A percentile compares a stretch with the other conserved stretches of the same genome.
Conservation (phyloP, 2,797 vertebrate genomes). For the Coregonus ussuriensis region DNA sequence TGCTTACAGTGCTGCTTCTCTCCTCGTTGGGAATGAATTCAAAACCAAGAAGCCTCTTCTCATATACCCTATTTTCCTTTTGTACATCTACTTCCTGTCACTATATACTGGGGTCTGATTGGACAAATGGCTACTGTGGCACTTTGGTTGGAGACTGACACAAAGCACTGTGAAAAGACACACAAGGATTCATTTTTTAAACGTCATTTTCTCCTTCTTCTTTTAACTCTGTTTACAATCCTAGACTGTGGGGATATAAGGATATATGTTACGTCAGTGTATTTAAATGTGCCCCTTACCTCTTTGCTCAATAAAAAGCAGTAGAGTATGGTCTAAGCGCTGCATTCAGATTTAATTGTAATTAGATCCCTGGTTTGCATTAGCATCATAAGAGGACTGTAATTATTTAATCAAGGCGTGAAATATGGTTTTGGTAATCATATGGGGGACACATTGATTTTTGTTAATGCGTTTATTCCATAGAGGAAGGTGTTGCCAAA, state of each 20-base stretch:
- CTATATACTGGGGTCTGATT: conserved; percentile 96
- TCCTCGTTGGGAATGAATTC: conserved; percentile 97
- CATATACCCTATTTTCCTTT: conserved; percentile 98
- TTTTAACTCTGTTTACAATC: conserved; percentile 47
- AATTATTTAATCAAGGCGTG: conserved; percentile 15
- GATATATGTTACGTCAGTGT: conserved; percentile 75
- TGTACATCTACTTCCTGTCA: conserved; percentile 99
- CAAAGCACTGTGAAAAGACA: conserved; percentile 27
- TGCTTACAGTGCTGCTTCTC: conserved; percentile 96
- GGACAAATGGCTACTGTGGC: conserved; percentile 48
- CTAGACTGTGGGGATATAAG: conserved; percentile 45
- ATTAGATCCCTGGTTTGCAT: conserved; percentile 29
- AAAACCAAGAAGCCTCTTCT: conserved; percentile 99
- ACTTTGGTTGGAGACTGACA: conserved; percentile 61
- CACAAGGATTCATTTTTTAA: conserved; percentile 37
- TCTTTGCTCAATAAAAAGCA: conserved; percentile 80
- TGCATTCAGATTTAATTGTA: conserved; percentile 41
- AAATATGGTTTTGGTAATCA: conserved; percentile 11
- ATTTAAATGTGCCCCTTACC: conserved; percentile 80
- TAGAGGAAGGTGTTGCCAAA: conserved; percentile 46
- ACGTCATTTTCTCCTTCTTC: conserved; percentile 31
- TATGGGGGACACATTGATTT: conserved; percentile 1
- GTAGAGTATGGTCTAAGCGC: conserved; percentile 68
- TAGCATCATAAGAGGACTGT: background rate
- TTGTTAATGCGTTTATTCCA: conserved; percentile 11